phyloP scores from a whole-genome alignment of 2,888 invertebrate species.

The Euspilapteryx auroguttella region DNA sequence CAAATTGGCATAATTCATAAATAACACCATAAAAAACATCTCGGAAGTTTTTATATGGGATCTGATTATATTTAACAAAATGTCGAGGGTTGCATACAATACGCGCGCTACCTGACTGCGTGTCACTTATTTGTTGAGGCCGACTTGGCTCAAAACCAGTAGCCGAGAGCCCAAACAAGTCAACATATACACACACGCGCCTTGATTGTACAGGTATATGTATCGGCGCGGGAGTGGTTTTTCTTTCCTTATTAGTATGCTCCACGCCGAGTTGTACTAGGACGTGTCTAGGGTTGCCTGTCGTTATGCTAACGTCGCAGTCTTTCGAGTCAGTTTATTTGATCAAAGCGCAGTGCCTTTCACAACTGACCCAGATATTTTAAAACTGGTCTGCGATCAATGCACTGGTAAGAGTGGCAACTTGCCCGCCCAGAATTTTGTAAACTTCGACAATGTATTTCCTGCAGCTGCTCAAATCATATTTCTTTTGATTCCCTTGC shows the following conservation, averaged over 20 bases:
- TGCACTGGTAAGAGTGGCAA: too few species aligned
- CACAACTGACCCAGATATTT: constrained; percentile 56
- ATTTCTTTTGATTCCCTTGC: constrained; percentile 8
- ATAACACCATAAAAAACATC: too few species aligned
- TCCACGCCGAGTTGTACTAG: constrained; percentile 1
- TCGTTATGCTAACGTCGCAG: too few species aligned
- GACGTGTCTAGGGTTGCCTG: constrained; percentile 1
- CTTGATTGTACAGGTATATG: constrained; percentile 23
- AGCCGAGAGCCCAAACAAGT: constrained; percentile 34
- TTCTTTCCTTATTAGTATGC: constrained; percentile 39
- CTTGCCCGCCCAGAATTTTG: too few species aligned
- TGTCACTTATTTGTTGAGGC: constrained; percentile 59
- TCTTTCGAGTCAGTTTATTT: too few species aligned
- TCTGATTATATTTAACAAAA: constrained; percentile 52
- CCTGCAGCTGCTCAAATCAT: constrained; percentile 11
- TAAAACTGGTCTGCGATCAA: constrained; percentile 50
- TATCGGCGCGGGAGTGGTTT: constrained; percentile 30
- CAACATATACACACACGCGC: constrained; percentile 7
- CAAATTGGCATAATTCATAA: too few species aligned
- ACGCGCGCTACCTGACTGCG: constrained; percentile 35
- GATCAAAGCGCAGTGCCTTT: constrained; percentile 30
- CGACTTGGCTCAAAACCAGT: constrained; percentile 52
- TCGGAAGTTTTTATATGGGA: too few species aligned
- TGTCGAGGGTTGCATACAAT: constrained; percentile 38
- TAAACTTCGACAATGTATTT: constrained; percentile 12